phyloP scores from a whole-genome alignment of 2,797 vertebrate species.

The Linurgus olivaceus region DNA sequence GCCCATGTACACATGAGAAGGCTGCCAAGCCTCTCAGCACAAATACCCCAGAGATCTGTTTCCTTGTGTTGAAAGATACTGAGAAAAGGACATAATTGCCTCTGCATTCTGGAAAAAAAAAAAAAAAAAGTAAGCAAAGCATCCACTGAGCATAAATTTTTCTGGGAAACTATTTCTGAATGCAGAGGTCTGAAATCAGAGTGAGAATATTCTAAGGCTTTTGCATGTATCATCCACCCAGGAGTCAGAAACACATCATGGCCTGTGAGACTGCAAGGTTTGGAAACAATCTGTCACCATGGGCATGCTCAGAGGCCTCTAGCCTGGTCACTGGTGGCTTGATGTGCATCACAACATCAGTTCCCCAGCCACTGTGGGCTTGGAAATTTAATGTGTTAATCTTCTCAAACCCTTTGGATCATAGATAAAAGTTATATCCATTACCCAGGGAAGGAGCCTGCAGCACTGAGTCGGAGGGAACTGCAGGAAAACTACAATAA shows the following conservation, averaged over 20 bases:
- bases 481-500: background rate
- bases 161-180: background rate
- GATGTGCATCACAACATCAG: background rate
- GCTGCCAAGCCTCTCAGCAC: background rate
- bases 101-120: background rate
- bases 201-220: background rate
- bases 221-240: background rate
- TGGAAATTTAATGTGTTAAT: conserved; percentile 20
- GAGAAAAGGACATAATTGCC: background rate
- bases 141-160: background rate
- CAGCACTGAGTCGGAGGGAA: background rate
- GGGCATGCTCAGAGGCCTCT: background rate
- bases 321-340: background rate
- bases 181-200: background rate
- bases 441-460: background rate
- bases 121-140: background rate
- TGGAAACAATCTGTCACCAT: background rate
- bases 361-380: background rate
- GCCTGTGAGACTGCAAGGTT: background rate
- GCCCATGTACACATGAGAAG: background rate
- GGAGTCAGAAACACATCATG: background rate
- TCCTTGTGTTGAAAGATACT: background rate
- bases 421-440: background rate
- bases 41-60: background rate
- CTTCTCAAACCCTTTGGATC: background rate